Conservation (phyloP, 2,797 vertebrate species). For the Phataginus tricuspis region DNA sequence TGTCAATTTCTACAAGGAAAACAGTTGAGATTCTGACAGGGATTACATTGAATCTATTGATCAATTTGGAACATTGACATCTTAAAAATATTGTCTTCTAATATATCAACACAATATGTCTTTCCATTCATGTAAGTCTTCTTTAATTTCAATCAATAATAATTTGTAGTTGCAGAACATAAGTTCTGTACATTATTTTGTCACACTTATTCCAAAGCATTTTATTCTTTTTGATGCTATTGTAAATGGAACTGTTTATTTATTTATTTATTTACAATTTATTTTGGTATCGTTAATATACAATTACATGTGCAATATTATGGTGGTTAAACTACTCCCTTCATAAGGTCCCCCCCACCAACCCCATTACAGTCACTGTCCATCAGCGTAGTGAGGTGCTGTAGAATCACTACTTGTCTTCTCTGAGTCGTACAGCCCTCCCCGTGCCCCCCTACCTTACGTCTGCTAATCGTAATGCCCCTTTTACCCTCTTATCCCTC, state of each 20-base stretch:
- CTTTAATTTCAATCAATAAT: not conserved
- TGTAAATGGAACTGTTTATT: not conserved
- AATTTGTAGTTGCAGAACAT: not conserved
- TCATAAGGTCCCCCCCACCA: no score
- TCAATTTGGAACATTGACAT: not conserved
- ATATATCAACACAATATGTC: not conserved
- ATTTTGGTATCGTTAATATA: no score
- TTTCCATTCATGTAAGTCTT: not conserved
- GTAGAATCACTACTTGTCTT: no score
- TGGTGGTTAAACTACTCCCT: no score
- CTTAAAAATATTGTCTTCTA: not conserved
- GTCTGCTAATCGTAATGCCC: no score
- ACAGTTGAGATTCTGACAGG: not conserved
- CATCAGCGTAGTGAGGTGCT: no score
- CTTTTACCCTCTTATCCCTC: no score
- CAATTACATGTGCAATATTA: no score
- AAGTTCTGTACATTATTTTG: not conserved
- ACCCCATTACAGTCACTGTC: no score
- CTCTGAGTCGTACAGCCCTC: no score
- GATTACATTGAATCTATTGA: not conserved
- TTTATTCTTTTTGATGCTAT: not conserved
- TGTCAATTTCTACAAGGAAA: not conserved
- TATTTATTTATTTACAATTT: no score
- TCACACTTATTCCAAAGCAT: not conserved
- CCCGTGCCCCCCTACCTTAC: no score